phyloP scores from a whole-genome alignment of 1,140 invertebrate species.

The Drosophila biarmipes region DNA sequence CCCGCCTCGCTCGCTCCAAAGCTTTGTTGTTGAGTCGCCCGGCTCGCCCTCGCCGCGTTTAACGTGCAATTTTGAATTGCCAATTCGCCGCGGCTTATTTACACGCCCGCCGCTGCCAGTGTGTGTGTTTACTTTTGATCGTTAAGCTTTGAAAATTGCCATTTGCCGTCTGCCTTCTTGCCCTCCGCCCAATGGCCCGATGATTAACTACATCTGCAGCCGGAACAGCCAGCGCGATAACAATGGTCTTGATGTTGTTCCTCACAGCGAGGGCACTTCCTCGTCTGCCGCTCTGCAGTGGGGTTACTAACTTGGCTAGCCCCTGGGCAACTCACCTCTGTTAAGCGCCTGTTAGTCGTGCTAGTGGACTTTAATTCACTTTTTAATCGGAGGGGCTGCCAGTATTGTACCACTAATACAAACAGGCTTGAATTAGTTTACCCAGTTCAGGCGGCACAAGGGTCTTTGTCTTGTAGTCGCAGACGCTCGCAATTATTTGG shows the following conservation, averaged over 20 bases:
- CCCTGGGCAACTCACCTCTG: constrained; percentile 34
- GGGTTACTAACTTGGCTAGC: constrained; percentile 73
- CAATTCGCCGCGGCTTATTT: constrained; percentile 37
- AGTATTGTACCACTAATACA: constrained; percentile 4
- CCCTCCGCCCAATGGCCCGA: constrained; percentile 36
- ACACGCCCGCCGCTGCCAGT: neutral
- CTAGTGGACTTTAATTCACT: constrained; percentile 3
- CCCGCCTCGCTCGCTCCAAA: constrained; percentile 38
- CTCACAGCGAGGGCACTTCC: constrained; percentile 18
- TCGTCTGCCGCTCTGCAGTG: neutral
- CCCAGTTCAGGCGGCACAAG: constrained; percentile 5
- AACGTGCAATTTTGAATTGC: constrained; percentile 68
- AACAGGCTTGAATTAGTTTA: neutral
- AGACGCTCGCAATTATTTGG: constrained; percentile 47
- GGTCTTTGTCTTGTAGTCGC: constrained; percentile 7
- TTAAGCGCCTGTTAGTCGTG: constrained; percentile 10
- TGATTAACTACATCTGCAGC: constrained; percentile 60
- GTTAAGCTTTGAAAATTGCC: constrained; percentile 60
- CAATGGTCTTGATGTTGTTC: constrained; percentile 8
- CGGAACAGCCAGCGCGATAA: constrained; percentile 50
- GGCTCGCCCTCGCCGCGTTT: constrained; percentile 40
- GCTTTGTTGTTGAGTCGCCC: constrained; percentile 37
- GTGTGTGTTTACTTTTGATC: constrained; percentile 63
- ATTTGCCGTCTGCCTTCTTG: constrained; percentile 15
- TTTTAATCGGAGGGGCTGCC: constrained; percentile 2